Conservation (phyloP, 2,797 vertebrate genomes). For the Peromyscus nudipes region DNA sequence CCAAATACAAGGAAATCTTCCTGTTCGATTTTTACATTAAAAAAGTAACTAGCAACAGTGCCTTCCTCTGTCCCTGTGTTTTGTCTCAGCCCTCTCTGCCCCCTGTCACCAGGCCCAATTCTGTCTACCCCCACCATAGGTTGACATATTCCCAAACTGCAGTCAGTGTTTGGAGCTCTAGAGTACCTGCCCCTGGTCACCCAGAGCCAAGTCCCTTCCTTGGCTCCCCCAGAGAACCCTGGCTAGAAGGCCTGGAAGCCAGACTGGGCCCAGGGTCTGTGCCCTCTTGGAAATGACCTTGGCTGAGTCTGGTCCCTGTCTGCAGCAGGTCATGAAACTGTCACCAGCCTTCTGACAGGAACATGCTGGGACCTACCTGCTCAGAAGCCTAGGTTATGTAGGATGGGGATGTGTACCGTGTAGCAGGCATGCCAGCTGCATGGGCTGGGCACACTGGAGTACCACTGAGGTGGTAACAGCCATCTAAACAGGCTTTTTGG, state of each 20-base stretch:
- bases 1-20: not conserved
- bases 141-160: not conserved
- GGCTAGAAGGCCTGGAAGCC: not conserved
- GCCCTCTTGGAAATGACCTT: not conserved
- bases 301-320: not conserved
- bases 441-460: not conserved
- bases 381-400: not conserved
- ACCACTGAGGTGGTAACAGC: not conserved
- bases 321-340: not conserved
- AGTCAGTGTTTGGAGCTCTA: not conserved
- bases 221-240: not conserved
- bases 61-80: not conserved
- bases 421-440: not conserved
- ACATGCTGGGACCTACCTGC: not conserved
- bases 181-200: not conserved
- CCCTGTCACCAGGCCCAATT: fast-evolving
- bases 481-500: not conserved
- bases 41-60: not conserved
- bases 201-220: not conserved
- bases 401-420: not conserved
- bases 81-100: not conserved
- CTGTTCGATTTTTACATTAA: not conserved
- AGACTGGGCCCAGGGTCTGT: not conserved
- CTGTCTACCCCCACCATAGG: not conserved
- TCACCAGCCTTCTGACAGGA: not conserved